Evolutionary conservation across 1,140 invertebrate genomes (phyloP), one percentile per base, ranked within the genome.

Genomic region (Leptinotarsa defecta): DNA sequence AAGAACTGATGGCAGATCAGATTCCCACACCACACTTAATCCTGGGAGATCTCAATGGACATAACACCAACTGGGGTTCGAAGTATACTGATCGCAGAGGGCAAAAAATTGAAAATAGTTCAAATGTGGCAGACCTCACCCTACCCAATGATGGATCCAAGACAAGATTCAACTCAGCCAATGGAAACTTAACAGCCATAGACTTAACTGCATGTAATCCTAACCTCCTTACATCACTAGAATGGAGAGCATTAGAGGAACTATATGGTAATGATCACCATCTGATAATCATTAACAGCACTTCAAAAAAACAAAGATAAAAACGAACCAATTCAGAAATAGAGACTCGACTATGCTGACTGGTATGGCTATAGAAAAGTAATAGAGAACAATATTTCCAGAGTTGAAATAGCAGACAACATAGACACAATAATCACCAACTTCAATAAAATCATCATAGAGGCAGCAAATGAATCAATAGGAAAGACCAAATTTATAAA

Each of bases 211-310:
- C 20, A 1, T 22, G 1, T 22, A 22, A 22, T 2, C 43, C 63
- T 17, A 64, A 15, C 19, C 63, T 64, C 19, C 63, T 64, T 20
- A 64, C 63, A 64, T 17, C 13, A 15, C 13, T 64, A 20, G 1
- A 22, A 43, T 68, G 67, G 4, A 15, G 3, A 5, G 43, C 24
- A 13, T 19, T 68, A 22, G 13, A 22, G 11, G 1, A 68, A 13
- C 67, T 68, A 68, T 68, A 68, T 19, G 67, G 43, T 19, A 68
- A 27, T 27, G 67, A 68, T 48, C 67, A 48, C 34, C 27, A 27
- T 48, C 67, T 27, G 2, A 68, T 48, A 34, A 4, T 34, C 24
- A 68, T 68, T 34, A 43, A 34, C 24, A 68, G 48, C 11, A n/a
- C n/a, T n/a, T n/a, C n/a, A n/a, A n/a, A n/a, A n/a, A n/a, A n/a